Evolutionary conservation across 2,113 vertebrate species (phyloP), one percentile per base, ranked within the genome.

Genomic region (Siniperca knerii): DNA sequence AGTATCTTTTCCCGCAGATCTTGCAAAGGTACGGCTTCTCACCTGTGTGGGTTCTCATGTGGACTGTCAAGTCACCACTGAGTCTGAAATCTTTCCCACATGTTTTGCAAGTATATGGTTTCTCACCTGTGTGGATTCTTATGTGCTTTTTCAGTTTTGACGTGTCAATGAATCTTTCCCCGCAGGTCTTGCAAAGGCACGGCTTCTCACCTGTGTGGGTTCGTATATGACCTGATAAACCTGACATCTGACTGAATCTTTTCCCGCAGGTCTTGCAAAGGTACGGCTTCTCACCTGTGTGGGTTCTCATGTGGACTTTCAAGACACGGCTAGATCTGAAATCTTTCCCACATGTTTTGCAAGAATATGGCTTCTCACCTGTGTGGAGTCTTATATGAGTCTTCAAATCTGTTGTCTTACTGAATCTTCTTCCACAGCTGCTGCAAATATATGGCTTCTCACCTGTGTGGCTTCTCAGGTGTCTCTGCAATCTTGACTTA

Each of bases 21-120:
- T 21, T 20, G 35, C 76, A 84, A n/a, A 3, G 4, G 12, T 68
- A 84, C 6, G 71, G 64, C 46, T 74, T 79, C 60, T 79, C 57
- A 13, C 61, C 71, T 4, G 69, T 67, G 46, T 84, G 83, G 8
- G 46, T 73, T 16, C 75, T 84, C 35, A 62, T 48, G 13, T 48
- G 46, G 46, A 16, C 46, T 48, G 13, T 48, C 15, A 48, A 15
- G 46, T 1, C 46, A 48, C 46, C 1, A 4, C 13, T 48, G 5
- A 4, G 13, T 1, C 13, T 48, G 46, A 48, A 48, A 16, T 4
- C 46, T 15, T 5, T 48, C 46, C 46, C 46, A 16, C 46, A 48
- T 48, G 15, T 48, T 16, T 15, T 48, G 15, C 46, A 48, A 15
- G 4, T 4, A 48, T 13, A 48, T 4, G 46, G 48, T 6, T 18